Evolutionary conservation across 2,888 invertebrate species (phyloP), one percentile per base, ranked within the genome.

Genomic region (Malthinus flaveolus): DNA sequence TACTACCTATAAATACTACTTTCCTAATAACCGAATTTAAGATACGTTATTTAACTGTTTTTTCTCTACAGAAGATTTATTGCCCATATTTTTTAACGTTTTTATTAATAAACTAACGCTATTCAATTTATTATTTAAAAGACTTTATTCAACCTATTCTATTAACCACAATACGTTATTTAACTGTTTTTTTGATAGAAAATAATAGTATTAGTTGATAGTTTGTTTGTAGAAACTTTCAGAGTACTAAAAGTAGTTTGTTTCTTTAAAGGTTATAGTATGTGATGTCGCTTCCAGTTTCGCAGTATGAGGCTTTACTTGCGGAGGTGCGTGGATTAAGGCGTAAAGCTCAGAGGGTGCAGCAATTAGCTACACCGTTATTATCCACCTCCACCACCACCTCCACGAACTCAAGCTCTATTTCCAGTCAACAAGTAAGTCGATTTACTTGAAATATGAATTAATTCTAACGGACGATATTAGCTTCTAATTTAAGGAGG

Each of bases 281-380:
- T 74, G 78, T 77, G 70, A 83, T 83, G 83, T 83, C 83, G 74
- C 78, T 84, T 71, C 84, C 84, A 65, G 84, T 84, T 69, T 84
- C 84, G 64, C 84, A 83, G 72, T 85, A 85, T 80, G 84, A 85
- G 77, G 84, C 84, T 70, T 78, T 85, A 70, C 78, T 84, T 73
- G 81, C 81, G 67, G 82, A 84, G 69, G 84, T 85, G 61, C 82
- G 84, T 63, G 82, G 81, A 66, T 77, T 85, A 69, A 83, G 83
- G 60, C 80, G 82, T 66, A 83, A 84, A 73, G 83, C 84, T 49
- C 81, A 83, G 65, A 81, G 81, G 58, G 80, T 84, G 56, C 84
- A 84, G 65, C 79, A 82, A 62, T 81, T 79, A 44, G 79, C 78
- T 46, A 73, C 75, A 48, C 78, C 78, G 3, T 54, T 66, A 23